Percentiles rank a stretch among this genome's conserved stretches.
Evolutionary conservation across 2,797 vertebrate species (phyloP).

Genomic region (Smutsia temminckii): DNA sequence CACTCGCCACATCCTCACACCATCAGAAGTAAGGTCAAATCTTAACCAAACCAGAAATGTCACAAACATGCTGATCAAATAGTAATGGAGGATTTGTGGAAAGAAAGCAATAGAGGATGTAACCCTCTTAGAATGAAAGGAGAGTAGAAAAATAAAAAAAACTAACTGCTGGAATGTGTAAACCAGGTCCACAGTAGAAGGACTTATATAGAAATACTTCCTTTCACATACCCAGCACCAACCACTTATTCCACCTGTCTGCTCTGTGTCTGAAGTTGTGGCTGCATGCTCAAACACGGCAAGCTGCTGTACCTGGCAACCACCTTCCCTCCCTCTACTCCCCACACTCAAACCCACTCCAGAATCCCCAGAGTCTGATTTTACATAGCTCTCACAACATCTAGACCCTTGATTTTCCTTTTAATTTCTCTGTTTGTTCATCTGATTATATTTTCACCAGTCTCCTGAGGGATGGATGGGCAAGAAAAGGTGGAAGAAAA

Average conservation of each 20-base stretch:
- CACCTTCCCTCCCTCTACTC: background rate
- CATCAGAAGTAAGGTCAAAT: background rate
- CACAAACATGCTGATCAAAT: background rate
- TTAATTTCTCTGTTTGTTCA: background rate
- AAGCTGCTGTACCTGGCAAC: background rate
- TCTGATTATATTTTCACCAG: background rate
- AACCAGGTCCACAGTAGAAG: background rate
- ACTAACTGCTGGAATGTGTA: background rate
- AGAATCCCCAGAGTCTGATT: background rate
- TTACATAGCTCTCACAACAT: background rate
- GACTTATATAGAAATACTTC: background rate
- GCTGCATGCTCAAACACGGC: background rate
- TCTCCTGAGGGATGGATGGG: background rate
- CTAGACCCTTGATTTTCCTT: background rate
- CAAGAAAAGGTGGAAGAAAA: background rate
- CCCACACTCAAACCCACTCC: background rate
- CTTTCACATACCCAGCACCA: background rate
- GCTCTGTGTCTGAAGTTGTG: background rate
- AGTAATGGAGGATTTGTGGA: background rate
- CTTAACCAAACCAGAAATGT: background rate
- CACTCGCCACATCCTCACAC: background rate
- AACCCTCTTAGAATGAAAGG: slow-evolving; percentile 24
- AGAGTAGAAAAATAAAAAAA: background rate
- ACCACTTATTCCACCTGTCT: background rate
- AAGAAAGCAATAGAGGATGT: background rate